These are phyloP conservation scores for Drosophila cardini DNA, from an alignment of 1,140 invertebrate genomes.

Conservation along the genomic window DNA sequence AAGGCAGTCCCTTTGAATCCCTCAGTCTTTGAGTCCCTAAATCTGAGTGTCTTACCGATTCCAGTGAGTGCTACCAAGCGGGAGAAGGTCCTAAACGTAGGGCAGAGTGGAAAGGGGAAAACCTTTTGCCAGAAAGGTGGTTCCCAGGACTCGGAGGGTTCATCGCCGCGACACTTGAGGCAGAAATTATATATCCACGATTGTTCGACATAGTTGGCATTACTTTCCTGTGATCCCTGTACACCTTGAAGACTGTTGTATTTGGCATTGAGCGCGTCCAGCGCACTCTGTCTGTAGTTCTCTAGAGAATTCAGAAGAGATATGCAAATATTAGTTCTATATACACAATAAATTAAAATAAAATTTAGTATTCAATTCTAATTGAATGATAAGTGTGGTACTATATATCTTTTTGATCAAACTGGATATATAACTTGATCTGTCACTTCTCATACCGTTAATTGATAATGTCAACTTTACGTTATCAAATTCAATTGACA, in stretches of 20 bases:
- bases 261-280: conserved; percentile 71
- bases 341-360: conserved; percentile 3
- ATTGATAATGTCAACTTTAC: conserved; percentile 24
- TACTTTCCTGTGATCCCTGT: conserved; percentile 42
- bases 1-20: too few species aligned
- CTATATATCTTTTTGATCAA: conserved; percentile 4
- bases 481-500: conserved; percentile 37
- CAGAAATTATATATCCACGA: conserved; percentile 84
- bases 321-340: conserved; percentile 12
- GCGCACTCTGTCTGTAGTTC: conserved; percentile 70
- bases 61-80: conserved; percentile 88
- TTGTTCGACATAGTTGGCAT: conserved; percentile 70
- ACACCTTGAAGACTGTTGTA: conserved; percentile 61
- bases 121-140: conserved; percentile 90
- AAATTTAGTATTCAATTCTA: conserved; percentile 1
- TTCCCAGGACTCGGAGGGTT: conserved; percentile 90
- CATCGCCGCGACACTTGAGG: conserved; percentile 84
- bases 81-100: conserved; percentile 91
- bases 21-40: too few species aligned
- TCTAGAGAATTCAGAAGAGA: conserved; percentile 27
- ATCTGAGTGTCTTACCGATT: too few species aligned
- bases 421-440: neutral
- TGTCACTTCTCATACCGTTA: conserved; percentile 9
- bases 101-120: conserved; percentile 92
- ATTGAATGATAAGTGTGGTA: conserved; percentile 37